A percentile compares a stretch with the other conserved stretches of the same genome.
Evolutionary conservation across 2,888 invertebrate genomes (phyloP).

Genomic region (Mesopsocus fuscifrons): DNA sequence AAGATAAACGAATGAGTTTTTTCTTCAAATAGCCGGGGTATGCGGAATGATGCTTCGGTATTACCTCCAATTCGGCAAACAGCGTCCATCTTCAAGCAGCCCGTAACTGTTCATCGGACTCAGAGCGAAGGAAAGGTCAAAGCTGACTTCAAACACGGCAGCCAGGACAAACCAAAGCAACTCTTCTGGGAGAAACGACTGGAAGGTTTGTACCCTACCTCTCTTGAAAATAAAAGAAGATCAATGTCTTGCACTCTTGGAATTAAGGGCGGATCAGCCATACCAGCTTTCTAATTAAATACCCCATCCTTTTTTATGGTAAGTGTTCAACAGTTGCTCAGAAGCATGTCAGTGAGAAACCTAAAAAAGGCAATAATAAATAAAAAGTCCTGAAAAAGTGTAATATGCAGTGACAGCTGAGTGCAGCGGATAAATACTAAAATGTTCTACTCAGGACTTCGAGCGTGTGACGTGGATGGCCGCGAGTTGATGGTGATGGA

Average conservation of each 20-base stretch:
- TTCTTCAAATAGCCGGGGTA: slow-evolving; percentile 50
- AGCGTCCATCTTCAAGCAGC: slow-evolving; percentile 96
- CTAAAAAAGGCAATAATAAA: too few species aligned
- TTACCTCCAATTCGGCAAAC: slow-evolving; percentile 94
- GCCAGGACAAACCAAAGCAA: slow-evolving; percentile 83
- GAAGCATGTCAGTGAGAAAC: too few species aligned
- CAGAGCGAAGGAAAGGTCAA: slow-evolving; percentile 72
- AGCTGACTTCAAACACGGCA: slow-evolving; percentile 73
- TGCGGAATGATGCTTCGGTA: slow-evolving; percentile 71
- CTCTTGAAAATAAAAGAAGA: too few species aligned
- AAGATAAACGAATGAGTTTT: not conserved
- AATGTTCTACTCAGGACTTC: too few species aligned
- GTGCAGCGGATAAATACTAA: not conserved
- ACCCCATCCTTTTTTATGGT: too few species aligned
- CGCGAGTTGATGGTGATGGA: slow-evolving; percentile 66
- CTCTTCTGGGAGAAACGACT: slow-evolving; percentile 62
- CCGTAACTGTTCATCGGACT: slow-evolving; percentile 86
- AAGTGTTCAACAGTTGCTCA: too few species aligned
- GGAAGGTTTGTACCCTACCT: too few species aligned
- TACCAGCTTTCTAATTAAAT: too few species aligned
- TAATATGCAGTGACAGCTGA: not conserved
- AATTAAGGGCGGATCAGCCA: too few species aligned
- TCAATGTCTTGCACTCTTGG: too few species aligned
- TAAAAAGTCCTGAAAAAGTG: too few species aligned
- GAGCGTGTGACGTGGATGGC: slow-evolving; percentile 75